Evolutionary conservation across 2,888 invertebrate genomes (phyloP).

Genomic region (Rhimphoctona megacephalus): DNA sequence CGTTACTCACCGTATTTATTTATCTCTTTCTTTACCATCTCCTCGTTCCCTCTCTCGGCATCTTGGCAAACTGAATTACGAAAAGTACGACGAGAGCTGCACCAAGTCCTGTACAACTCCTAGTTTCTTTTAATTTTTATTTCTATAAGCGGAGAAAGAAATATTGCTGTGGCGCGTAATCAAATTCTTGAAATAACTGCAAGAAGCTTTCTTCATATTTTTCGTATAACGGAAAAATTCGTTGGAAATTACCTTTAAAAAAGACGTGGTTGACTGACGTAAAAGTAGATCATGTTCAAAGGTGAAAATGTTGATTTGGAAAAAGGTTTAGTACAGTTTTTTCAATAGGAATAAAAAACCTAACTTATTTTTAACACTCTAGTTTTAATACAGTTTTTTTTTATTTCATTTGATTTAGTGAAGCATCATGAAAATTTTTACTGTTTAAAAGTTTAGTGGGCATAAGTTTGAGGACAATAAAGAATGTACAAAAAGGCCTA

Average conservation of each 20-base stretch:
- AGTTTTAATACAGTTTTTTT: not conserved
- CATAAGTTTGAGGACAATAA: conserved; percentile 46
- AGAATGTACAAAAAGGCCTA: conserved; percentile 1
- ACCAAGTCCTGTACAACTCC: conserved; percentile 18
- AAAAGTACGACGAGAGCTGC: conserved; percentile 53
- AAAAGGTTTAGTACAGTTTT: not conserved
- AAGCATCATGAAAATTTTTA: not conserved
- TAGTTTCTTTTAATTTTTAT: conserved; percentile 16
- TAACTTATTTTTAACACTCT: not conserved
- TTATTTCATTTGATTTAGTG: not conserved
- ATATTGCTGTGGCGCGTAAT: conserved; percentile 31
- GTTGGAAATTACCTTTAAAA: not conserved
- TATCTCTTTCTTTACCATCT: conserved; percentile 10
- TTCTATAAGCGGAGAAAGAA: conserved; percentile 19
- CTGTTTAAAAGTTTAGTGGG: not conserved
- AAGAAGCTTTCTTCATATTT: not conserved
- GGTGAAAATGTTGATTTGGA: not conserved
- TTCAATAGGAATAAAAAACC: not conserved
- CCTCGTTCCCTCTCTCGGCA: conserved; percentile 11
- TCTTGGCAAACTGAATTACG: conserved; percentile 61
- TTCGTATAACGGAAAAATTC: not conserved
- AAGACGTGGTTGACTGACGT: not conserved
- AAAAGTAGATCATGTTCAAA: not conserved
- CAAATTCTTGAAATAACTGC: conserved; percentile 35
- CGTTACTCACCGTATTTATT: conserved; percentile 36